A percentile compares a stretch with the other conserved stretches of the same genome.
phyloP scores from a whole-genome alignment of 2,113 vertebrate species.

The Leptodactylus fuscus region DNA sequence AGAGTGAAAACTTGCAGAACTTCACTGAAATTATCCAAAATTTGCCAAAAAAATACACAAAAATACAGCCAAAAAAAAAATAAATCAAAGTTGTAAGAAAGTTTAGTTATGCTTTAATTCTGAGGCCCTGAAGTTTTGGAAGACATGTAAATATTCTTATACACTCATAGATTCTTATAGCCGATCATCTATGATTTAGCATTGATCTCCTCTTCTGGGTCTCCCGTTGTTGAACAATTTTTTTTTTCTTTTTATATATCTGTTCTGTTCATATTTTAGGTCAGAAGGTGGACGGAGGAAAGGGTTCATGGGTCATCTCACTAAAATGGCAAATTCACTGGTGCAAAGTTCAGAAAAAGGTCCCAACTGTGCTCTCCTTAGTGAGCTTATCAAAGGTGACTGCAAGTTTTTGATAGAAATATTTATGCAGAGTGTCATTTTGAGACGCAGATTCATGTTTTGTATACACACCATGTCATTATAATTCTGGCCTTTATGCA shows the following conservation, averaged over 20 bases:
- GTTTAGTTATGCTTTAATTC: too few species aligned
- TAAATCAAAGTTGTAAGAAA: too few species aligned
- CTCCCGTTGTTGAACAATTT: not conserved
- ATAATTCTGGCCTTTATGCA: not conserved
- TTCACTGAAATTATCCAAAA: too few species aligned
- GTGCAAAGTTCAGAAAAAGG: constrained; percentile 72
- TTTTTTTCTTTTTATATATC: not conserved
- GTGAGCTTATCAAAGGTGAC: constrained; percentile 71
- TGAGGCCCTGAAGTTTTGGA: too few species aligned
- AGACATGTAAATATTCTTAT: too few species aligned
- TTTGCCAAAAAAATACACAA: too few species aligned
- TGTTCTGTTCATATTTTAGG: constrained; percentile 60
- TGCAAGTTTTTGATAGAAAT: not conserved
- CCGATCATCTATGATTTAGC: too few species aligned
- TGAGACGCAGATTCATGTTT: not conserved
- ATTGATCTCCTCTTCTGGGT: too few species aligned
- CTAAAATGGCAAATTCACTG: constrained; percentile 71
- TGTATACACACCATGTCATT: too few species aligned
- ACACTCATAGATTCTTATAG: too few species aligned
- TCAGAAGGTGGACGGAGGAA: constrained; percentile 69
- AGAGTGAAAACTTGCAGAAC: too few species aligned
- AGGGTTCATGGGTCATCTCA: constrained; percentile 78
- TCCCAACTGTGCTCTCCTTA: constrained; percentile 67
- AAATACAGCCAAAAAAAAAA: too few species aligned
- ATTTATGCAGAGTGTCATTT: not conserved